Conservation (phyloP, 2,797 vertebrate genomes). For the Phataginus tetradactyla region DNA sequence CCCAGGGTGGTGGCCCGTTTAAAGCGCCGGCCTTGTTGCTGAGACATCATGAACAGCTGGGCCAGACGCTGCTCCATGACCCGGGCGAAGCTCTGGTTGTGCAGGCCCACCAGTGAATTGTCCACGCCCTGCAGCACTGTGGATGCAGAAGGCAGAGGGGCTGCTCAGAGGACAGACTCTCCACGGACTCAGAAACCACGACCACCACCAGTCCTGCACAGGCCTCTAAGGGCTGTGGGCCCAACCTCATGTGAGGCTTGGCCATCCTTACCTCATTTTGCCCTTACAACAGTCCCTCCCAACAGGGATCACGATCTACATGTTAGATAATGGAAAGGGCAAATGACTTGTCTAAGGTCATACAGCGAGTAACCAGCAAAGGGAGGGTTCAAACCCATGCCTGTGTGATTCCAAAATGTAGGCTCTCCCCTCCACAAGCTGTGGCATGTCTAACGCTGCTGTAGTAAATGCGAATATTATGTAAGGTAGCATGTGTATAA, state of each 20-base stretch:
- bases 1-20: slow-evolving; percentile 93
- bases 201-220: background rate
- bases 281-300: background rate
- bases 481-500: background rate
- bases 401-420: background rate
- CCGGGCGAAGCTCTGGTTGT: slow-evolving; percentile 97
- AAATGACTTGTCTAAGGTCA: background rate
- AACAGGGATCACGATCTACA: background rate
- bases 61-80: slow-evolving; percentile 97
- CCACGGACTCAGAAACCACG: background rate
- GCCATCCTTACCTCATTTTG: background rate
- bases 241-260: background rate
- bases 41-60: slow-evolving; percentile 94
- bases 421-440: background rate
- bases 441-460: background rate
- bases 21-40: slow-evolving; percentile 93
- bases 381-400: background rate
- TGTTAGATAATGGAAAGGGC: background rate
- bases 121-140: slow-evolving; percentile 98
- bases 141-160: slow-evolving; percentile 46
- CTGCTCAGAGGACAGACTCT: background rate
- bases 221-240: rapidly evolving
- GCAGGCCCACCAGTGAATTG: slow-evolving; percentile 92
- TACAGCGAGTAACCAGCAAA: background rate
- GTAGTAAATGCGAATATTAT: background rate